Evolutionary conservation across 1,140 invertebrate genomes (phyloP).

Genomic region (Leguminivora glycinivorella): DNA sequence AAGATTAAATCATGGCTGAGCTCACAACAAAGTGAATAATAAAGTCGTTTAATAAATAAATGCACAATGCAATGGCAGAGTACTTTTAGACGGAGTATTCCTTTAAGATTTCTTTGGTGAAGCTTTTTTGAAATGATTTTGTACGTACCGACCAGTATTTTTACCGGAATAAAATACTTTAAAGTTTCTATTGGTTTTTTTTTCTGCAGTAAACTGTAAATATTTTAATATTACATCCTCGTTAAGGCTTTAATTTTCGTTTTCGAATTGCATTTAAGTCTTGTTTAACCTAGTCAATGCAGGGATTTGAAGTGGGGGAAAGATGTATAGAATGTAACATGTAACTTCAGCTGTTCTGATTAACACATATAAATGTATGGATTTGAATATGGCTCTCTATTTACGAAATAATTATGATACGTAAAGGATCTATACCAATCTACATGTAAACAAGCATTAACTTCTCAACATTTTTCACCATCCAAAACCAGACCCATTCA

Average conservation of each 20-base stretch:
- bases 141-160: neutral
- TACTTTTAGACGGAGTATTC: neutral
- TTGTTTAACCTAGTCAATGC: no score
- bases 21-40: conserved; percentile 22
- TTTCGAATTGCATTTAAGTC: no score
- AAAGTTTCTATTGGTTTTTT: no score
- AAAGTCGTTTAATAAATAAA: conserved; percentile 25
- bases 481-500: conserved; percentile 31
- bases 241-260: no score
- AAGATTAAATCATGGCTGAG: conserved; percentile 25
- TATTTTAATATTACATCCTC: no score
- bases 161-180: no score
- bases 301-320: no score
- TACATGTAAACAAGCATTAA: neutral
- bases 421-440: conserved; percentile 36
- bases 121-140: neutral
- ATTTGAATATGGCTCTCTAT: neutral
- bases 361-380: neutral
- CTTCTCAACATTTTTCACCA: neutral
- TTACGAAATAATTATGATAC: conserved; percentile 10
- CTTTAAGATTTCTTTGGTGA: neutral
- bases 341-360: neutral
- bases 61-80: neutral
- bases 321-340: no score
- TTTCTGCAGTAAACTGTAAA: no score